Percentiles rank a stretch among this genome's conserved stretches.
phyloP scores from a whole-genome alignment of 2,888 invertebrate species.

The Calameuta pallipes region DNA sequence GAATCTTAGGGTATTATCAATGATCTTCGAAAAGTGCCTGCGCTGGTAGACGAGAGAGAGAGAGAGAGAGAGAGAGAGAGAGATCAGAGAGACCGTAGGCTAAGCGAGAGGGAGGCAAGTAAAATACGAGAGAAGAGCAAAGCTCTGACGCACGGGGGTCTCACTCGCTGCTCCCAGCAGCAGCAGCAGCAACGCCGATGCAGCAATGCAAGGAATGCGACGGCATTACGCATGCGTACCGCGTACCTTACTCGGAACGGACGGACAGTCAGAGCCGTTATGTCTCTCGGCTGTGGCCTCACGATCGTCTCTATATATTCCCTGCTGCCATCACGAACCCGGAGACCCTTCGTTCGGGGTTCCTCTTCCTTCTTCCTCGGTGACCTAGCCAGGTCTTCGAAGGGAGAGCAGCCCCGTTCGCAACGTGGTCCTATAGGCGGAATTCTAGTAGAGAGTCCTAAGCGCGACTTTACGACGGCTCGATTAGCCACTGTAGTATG shows the following conservation, averaged over 20 bases:
- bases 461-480: not conserved
- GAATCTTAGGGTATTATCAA: not conserved
- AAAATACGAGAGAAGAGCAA: constrained; percentile 26
- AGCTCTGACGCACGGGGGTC: constrained; percentile 17
- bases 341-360: not conserved
- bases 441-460: not conserved
- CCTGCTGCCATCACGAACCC: not conserved
- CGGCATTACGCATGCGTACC: constrained; percentile 72
- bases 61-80: constrained; percentile 25
- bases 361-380: not conserved
- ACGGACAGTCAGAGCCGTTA: constrained; percentile 64
- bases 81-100: constrained; percentile 20
- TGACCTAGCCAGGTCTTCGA: not conserved
- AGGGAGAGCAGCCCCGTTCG: not conserved
- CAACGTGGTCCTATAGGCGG: not conserved
- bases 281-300: constrained; percentile 56
- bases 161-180: constrained; percentile 20
- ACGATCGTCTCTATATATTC: constrained; percentile 36
- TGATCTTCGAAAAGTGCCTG: not conserved
- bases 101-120: constrained; percentile 24
- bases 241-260: constrained; percentile 71
- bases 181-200: not conserved
- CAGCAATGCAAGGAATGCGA: constrained; percentile 70
- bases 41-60: constrained; percentile 19
- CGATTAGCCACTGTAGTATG: constrained; percentile 1